A percentile compares a stretch with the other conserved stretches of the same genome.
phyloP scores from a whole-genome alignment of 2,113 vertebrate species.

The Hippopotamus amphibius region DNA sequence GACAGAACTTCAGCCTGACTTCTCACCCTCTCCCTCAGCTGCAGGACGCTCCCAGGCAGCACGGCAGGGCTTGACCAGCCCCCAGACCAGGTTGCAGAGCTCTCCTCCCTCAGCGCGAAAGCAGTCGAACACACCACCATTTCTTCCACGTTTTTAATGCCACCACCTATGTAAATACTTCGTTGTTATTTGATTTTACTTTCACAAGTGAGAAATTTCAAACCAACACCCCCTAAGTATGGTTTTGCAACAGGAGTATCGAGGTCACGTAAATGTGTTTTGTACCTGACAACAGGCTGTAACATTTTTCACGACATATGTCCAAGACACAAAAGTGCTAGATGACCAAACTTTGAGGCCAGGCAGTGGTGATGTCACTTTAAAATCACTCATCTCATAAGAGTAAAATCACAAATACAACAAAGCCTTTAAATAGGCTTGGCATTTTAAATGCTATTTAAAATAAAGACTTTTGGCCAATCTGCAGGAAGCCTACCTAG shows the following conservation, averaged over 20 bases:
- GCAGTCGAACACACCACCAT: constrained; percentile 80
- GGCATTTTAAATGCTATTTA: constrained; percentile 56
- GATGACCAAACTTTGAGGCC: background rate
- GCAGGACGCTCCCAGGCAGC: background rate
- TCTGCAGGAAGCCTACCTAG: background rate
- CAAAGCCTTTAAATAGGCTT: constrained; percentile 53
- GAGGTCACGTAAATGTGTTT: background rate
- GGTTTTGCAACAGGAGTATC: background rate
- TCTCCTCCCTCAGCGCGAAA: constrained; percentile 62
- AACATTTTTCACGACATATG: background rate
- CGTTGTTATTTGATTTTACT: background rate
- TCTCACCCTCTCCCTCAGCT: background rate
- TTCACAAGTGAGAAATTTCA: background rate
- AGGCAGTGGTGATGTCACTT: background rate
- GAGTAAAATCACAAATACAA: constrained; percentile 32
- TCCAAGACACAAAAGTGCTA: background rate
- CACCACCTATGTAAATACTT: constrained; percentile 50
- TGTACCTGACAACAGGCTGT: background rate
- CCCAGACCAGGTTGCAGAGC: constrained; percentile 9
- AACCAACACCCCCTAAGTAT: background rate
- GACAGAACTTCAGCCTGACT: background rate
- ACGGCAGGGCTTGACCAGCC: background rate
- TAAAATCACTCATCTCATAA: background rate
- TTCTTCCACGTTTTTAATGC: constrained; percentile 55
- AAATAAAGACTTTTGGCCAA: background rate